phyloP scores from a whole-genome alignment of 2,113 vertebrate genomes.

The Nycticorax nycticorax region DNA sequence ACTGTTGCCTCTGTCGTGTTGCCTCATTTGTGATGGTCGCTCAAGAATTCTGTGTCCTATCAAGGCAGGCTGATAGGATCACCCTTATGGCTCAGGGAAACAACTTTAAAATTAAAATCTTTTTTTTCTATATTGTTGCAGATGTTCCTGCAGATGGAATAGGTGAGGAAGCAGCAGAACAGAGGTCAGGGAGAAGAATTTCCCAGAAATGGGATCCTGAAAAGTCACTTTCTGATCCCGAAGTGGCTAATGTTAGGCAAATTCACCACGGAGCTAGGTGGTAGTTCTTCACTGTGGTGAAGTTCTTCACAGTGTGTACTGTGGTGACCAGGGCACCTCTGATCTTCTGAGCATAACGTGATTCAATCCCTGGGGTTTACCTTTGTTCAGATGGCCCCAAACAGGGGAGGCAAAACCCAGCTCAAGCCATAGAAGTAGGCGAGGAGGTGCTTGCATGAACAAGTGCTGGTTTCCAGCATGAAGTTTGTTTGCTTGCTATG shows the following conservation, averaged over 20 bases:
- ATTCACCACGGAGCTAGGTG: not conserved
- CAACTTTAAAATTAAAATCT: not conserved
- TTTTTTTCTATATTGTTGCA: not conserved
- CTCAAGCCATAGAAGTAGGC: not conserved
- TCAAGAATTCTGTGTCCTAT: not conserved
- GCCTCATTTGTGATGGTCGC: not conserved
- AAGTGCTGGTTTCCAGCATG: not conserved
- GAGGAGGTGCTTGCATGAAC: fast-evolving
- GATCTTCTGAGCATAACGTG: not conserved
- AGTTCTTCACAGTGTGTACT: too few species aligned
- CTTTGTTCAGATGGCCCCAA: not conserved
- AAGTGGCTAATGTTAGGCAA: not conserved
- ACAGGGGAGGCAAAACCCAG: not conserved
- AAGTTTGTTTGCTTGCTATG: not conserved
- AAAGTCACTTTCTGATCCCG: not conserved
- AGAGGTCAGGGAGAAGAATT: not conserved
- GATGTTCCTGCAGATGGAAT: not conserved
- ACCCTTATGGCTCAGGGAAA: not conserved
- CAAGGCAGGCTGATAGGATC: not conserved
- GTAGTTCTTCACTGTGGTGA: not conserved
- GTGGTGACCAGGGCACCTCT: not conserved
- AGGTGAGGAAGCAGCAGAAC: not conserved
- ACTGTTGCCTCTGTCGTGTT: not conserved
- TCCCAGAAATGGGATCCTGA: not conserved
- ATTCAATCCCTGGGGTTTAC: not conserved